A percentile compares a stretch with the other conserved stretches of the same genome.
phyloP scores from a whole-genome alignment of 2,113 vertebrate species.

The Baryphthengus martii region DNA sequence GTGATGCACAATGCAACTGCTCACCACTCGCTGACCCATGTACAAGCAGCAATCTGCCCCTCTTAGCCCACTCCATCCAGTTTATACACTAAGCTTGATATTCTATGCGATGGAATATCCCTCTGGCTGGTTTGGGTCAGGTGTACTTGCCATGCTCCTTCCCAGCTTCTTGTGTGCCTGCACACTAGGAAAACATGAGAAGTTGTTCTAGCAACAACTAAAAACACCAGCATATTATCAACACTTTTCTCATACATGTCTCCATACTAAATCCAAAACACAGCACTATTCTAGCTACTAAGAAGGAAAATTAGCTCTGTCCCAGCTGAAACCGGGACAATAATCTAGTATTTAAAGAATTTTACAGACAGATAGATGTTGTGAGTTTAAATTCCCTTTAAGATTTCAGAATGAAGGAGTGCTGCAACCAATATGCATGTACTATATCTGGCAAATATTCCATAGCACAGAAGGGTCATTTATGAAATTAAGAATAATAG shows the following conservation, averaged over 20 bases:
- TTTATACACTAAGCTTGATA: not conserved
- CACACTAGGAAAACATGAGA: no score
- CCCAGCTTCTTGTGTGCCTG: not conserved
- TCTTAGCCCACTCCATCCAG: not conserved
- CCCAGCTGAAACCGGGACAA: not conserved
- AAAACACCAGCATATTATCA: not conserved
- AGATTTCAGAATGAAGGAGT: not conserved
- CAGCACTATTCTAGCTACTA: not conserved
- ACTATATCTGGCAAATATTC: not conserved
- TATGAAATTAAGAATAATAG: not conserved
- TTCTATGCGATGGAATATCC: not conserved
- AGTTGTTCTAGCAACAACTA: not conserved
- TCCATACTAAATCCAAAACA: not conserved
- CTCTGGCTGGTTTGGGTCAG: not conserved
- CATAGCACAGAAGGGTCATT: not conserved
- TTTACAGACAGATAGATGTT: not conserved
- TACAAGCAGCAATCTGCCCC: not conserved
- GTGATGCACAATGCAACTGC: not conserved
- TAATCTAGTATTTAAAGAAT: not conserved
- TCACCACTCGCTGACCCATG: not conserved
- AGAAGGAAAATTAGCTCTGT: not conserved
- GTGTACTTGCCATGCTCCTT: not conserved
- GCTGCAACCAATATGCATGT: rapidly evolving
- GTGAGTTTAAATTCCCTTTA: not conserved
- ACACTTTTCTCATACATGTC: not conserved